Percentiles rank a stretch among this genome's conserved stretches.
Conservation (phyloP, 2,888 invertebrate genomes). For the Lampropteryx suffumata region DNA sequence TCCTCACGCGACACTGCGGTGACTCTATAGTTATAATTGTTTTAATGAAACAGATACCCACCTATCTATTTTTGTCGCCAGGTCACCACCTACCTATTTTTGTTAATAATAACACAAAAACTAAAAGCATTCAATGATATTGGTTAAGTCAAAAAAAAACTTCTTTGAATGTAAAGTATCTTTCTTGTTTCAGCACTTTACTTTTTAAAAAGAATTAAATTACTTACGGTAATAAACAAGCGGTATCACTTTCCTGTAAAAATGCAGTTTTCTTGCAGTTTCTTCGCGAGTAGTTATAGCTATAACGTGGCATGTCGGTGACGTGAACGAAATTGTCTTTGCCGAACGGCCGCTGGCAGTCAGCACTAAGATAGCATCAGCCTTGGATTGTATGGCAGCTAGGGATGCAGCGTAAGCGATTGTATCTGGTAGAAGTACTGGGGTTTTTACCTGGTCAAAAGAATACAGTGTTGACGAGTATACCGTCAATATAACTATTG, state of each 20-base stretch:
- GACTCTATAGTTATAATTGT: slow-evolving; percentile 11
- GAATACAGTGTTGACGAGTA: neutral
- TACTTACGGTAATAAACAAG: slow-evolving; percentile 40
- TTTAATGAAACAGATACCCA: slow-evolving; percentile 25
- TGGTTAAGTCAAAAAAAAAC: too few species aligned
- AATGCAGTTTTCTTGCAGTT: slow-evolving; percentile 41
- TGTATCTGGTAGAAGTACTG: neutral
- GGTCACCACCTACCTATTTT: too few species aligned
- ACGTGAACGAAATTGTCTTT: slow-evolving; percentile 6
- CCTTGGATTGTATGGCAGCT: slow-evolving; percentile 7
- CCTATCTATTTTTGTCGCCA: too few species aligned
- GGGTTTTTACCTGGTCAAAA: slow-evolving; percentile 14
- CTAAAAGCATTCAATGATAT: too few species aligned
- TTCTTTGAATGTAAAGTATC: too few species aligned
- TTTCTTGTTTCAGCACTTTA: too few species aligned
- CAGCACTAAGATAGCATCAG: slow-evolving; percentile 9
- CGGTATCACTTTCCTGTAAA: slow-evolving; percentile 45
- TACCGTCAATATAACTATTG: too few species aligned
- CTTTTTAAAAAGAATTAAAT: neutral
- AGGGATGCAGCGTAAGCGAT: slow-evolving; percentile 9
- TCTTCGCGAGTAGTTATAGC: slow-evolving; percentile 40
- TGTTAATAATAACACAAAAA: too few species aligned
- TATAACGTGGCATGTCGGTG: slow-evolving; percentile 14
- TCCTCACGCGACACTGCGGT: slow-evolving; percentile 4
- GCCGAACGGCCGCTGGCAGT: slow-evolving; percentile 13